phyloP scores from a whole-genome alignment of 2,113 vertebrate genomes.

The Dicrurus megarhynchus region DNA sequence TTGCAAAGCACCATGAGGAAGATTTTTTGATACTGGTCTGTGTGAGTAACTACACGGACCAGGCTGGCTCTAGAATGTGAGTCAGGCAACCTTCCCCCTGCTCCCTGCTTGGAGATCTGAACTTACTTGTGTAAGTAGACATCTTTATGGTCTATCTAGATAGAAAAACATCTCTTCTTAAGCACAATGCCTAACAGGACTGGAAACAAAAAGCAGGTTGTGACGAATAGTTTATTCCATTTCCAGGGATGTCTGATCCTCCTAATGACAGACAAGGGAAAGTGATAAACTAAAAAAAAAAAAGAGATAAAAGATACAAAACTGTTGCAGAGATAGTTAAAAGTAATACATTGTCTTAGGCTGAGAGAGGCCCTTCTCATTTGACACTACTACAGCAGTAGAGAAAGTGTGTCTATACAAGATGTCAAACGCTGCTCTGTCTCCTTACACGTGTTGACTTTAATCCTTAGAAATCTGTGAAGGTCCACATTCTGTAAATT shows the following conservation, averaged over 20 bases:
- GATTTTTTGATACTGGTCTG: neutral
- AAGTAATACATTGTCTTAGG: neutral
- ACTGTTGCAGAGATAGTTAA: neutral
- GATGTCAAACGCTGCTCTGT: neutral
- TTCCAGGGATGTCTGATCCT: neutral
- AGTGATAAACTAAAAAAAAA: neutral
- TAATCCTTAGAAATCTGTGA: neutral
- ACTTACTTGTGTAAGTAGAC: neutral
- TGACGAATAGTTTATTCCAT: neutral
- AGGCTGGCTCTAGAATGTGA: neutral
- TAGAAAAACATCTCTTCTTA: neutral
- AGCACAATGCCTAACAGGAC: rapidly evolving
- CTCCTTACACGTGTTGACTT: neutral
- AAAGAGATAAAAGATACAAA: neutral
- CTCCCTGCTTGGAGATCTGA: neutral
- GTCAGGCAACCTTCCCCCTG: neutral
- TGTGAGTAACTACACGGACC: neutral
- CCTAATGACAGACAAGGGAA: neutral
- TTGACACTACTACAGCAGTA: neutral
- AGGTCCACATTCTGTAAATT: neutral
- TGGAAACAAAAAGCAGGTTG: neutral
- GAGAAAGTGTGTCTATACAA: neutral
- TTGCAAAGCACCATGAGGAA: neutral
- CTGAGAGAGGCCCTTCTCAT: neutral
- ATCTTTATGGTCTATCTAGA: neutral